A percentile compares a stretch with the other conserved stretches of the same genome.
Conservation (phyloP, 2,797 vertebrate genomes). For the Fratercula arctica region DNA sequence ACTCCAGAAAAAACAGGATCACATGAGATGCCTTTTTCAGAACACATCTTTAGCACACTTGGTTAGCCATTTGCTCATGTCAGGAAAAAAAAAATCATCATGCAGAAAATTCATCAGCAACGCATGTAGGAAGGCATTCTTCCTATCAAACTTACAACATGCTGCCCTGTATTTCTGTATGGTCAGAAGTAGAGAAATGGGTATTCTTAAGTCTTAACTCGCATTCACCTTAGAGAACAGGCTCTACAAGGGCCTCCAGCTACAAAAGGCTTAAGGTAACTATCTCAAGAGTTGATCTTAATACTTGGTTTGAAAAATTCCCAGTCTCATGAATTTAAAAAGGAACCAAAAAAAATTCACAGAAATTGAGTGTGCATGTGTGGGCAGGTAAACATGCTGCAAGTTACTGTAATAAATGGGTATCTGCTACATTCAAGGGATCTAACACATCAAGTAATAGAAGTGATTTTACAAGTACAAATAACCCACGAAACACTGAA, state of each 20-base stretch:
- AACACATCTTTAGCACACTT: background rate
- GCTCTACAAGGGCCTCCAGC: background rate
- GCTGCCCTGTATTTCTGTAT: background rate
- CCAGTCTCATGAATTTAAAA: background rate
- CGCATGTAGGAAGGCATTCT: background rate
- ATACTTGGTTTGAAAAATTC: background rate
- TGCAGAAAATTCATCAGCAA: background rate
- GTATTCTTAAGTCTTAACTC: background rate
- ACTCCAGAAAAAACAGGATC: conserved; percentile 4
- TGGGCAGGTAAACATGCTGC: background rate
- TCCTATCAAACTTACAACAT: background rate
- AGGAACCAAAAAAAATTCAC: background rate
- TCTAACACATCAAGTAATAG: background rate
- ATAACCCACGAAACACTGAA: background rate
- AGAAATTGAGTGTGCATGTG: background rate
- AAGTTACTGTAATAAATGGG: background rate
- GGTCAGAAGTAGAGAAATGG: background rate
- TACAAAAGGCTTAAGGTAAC: background rate
- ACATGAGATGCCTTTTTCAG: background rate
- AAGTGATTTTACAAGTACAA: background rate
- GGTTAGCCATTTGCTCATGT: background rate
- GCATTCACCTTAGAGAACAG: background rate
- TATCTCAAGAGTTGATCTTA: background rate
- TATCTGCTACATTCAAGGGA: background rate
- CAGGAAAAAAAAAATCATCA: background rate